Evolutionary conservation across 2,797 vertebrate genomes (phyloP).

Genomic region (Alfaro cultratus): DNA sequence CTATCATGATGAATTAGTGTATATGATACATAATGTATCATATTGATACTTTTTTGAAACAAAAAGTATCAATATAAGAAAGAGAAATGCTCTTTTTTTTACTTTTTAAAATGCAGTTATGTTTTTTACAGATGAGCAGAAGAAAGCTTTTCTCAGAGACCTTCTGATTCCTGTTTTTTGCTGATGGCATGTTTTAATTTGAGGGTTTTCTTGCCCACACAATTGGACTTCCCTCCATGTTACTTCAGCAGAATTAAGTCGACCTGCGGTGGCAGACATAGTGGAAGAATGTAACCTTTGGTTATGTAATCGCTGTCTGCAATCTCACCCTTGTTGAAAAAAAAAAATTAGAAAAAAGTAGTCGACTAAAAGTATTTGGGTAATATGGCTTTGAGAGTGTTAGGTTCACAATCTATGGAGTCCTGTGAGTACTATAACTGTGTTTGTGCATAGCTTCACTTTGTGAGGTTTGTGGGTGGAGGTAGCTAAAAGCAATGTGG

Average conservation of each 20-base stretch:
- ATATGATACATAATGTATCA: no score
- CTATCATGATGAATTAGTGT: no score
- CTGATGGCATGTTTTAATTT: background rate
- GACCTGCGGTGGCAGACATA: background rate
- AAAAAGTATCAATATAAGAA: background rate
- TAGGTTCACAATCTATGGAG: background rate
- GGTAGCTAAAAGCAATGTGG: background rate
- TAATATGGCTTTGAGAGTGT: background rate
- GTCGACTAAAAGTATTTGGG: background rate
- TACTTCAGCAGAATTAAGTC: background rate
- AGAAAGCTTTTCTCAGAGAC: no score
- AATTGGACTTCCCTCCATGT: background rate
- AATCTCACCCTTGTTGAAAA: background rate
- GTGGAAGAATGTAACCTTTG: slow-evolving; percentile 11
- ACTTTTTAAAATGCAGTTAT: background rate
- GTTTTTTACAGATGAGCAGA: background rate
- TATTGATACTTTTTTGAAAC: background rate
- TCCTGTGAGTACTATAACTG: background rate
- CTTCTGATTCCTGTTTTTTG: background rate
- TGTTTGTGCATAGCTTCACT: background rate
- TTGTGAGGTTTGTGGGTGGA: background rate
- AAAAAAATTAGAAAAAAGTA: background rate
- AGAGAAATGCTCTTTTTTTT: background rate
- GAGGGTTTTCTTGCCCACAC: background rate
- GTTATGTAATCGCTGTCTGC: slow-evolving; percentile 27